Percentiles rank a stretch among this genome's conserved stretches.
phyloP scores from a whole-genome alignment of 30 jellyfish, hydroid and myxozoan genomes.

The Haliclystus octoradiatus region DNA sequence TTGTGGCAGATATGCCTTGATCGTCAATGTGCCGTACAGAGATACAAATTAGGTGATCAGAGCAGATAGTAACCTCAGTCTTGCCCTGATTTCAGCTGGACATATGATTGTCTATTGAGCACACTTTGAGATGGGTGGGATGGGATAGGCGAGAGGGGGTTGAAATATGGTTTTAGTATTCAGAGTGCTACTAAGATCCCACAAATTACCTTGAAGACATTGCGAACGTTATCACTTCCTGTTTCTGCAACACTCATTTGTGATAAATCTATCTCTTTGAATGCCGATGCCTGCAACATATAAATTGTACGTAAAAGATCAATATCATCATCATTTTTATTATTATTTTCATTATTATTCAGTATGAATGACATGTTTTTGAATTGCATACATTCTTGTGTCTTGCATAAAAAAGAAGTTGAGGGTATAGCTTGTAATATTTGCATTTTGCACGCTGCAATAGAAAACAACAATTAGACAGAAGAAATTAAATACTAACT shows the following conservation, averaged over 20 bases:
- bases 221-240: conserved; percentile 70
- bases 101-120: no score
- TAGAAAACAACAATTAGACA: neutral
- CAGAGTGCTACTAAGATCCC: no score
- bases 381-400: conserved; percentile 43
- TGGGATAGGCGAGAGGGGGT: no score
- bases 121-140: no score
- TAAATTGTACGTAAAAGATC: neutral
- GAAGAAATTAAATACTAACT: neutral
- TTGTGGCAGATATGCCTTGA: no score
- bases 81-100: no score
- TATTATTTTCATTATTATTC: neutral
- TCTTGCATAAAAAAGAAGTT: conserved; percentile 75
- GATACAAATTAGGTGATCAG: no score
- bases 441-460: conserved; percentile 72
- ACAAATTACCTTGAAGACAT: conserved; percentile 71
- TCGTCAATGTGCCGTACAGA: no score
- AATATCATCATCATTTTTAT: neutral
- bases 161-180: no score
- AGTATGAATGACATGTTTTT: neutral
- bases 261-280: conserved; percentile 61
- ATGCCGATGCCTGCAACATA: conserved; percentile 36
- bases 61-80: no score
- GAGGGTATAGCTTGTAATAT: conserved; percentile 72
- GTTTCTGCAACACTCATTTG: conserved; percentile 81